These are phyloP conservation scores for Sebastes oblongus DNA, from an alignment of 2,797 vertebrate genomes.

Conservation along the genomic window DNA sequence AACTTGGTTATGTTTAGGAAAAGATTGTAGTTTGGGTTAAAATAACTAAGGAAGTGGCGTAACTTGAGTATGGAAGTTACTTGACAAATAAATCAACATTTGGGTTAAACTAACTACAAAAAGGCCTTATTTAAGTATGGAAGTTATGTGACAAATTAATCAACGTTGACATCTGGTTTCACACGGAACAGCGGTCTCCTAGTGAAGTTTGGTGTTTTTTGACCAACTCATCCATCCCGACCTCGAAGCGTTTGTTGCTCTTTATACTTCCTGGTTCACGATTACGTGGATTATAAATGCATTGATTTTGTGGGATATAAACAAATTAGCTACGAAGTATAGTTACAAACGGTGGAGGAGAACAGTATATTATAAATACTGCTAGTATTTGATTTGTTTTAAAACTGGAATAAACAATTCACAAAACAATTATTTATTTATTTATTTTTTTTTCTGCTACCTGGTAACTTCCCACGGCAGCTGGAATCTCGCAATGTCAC, in stretches of 20 bases:
- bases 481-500: too few relatives aligned
- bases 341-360: background rate
- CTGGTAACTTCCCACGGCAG: background rate
- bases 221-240: background rate
- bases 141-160: background rate
- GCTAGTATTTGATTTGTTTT: background rate
- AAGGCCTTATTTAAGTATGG: too few relatives aligned
- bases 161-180: background rate
- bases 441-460: fast-evolving
- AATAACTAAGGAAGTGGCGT: background rate
- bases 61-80: too few relatives aligned
- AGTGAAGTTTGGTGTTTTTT: background rate
- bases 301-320: background rate
- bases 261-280: background rate
- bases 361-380: background rate
- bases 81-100: too few relatives aligned
- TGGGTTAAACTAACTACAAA: too few relatives aligned
- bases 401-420: background rate
- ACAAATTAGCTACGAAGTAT: background rate
- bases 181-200: background rate
- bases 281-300: background rate
- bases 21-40: background rate
- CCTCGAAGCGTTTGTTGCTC: background rate
- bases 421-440: background rate
- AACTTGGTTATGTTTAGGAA: too few relatives aligned